A percentile compares a stretch with the other conserved stretches of the same genome.
Conservation (phyloP, 2,797 vertebrate genomes). For the Muscicapa comitata region DNA sequence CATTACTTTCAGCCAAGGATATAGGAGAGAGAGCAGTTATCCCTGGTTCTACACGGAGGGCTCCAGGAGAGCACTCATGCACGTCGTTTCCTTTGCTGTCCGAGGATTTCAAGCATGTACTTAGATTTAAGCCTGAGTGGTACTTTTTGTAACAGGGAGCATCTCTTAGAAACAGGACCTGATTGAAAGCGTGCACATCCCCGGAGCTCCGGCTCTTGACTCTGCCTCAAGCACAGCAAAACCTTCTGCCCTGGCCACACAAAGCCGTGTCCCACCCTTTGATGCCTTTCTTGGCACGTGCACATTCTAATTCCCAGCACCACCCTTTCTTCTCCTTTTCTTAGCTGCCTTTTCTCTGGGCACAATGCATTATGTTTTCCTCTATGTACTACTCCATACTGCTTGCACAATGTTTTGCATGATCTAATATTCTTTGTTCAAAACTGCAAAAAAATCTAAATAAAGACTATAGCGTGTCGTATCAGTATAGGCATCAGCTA, state of each 20-base stretch:
- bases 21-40: not conserved
- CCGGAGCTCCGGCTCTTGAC: not conserved
- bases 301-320: constrained; percentile 22
- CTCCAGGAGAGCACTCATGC: not conserved
- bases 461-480: constrained; percentile 85
- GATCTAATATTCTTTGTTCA: constrained; percentile 83
- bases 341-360: constrained; percentile 57
- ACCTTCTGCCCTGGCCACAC: not conserved
- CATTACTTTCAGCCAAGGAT: not conserved
- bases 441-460: constrained; percentile 84
- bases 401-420: constrained; percentile 80
- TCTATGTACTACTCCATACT: constrained; percentile 58
- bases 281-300: constrained; percentile 45
- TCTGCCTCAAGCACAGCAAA: not conserved
- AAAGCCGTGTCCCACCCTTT: not conserved
- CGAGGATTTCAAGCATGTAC: not conserved
- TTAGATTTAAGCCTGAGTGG: not conserved
- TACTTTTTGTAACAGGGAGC: not conserved
- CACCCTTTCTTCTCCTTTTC: constrained; percentile 5
- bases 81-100: not conserved
- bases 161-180: not conserved
- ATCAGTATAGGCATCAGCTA: constrained; percentile 94
- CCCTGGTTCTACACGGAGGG: not conserved
- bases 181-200: not conserved
- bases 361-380: constrained; percentile 52